Evolutionary conservation across 1,140 invertebrate species (phyloP).

Genomic region (Atta texana): DNA sequence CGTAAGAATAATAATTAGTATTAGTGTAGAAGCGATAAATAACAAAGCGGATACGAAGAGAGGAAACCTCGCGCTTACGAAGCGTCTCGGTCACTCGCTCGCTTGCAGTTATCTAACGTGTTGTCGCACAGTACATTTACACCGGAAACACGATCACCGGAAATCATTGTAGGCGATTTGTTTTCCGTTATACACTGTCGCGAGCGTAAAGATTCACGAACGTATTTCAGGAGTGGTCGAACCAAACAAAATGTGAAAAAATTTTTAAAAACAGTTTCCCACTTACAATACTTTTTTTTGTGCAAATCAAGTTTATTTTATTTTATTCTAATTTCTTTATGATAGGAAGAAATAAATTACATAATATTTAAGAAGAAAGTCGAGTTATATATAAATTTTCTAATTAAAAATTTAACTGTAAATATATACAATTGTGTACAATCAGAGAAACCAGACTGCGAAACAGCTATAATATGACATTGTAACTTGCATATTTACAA

Average conservation of each 20-base stretch:
- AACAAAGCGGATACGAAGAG: slow-evolving; percentile 21
- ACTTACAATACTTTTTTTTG: neutral
- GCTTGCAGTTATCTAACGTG: slow-evolving; percentile 43
- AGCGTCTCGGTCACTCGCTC: slow-evolving; percentile 20
- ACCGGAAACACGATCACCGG: slow-evolving; percentile 74
- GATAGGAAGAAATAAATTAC: neutral
- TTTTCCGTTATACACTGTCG: slow-evolving; percentile 28
- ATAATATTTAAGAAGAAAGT: slow-evolving; percentile 27
- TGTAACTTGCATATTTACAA: neutral
- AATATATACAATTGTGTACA: neutral
- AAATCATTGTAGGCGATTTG: slow-evolving; percentile 67
- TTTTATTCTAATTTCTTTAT: neutral
- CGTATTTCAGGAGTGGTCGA: neutral
- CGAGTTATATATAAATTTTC: slow-evolving; percentile 1
- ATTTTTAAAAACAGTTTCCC: neutral
- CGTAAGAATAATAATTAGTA: neutral
- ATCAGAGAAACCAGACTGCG: neutral
- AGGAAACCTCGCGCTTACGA: neutral
- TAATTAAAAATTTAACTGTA: neutral
- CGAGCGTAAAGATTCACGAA: neutral
- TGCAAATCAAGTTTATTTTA: neutral
- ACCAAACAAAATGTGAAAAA: neutral
- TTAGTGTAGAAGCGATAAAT: neutral
- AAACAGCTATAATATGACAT: neutral
- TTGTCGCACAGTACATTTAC: slow-evolving; percentile 57